These are phyloP conservation scores for Bovichtus diacanthus DNA, from an alignment of 2,797 vertebrate species.

Conservation along the genomic window DNA sequence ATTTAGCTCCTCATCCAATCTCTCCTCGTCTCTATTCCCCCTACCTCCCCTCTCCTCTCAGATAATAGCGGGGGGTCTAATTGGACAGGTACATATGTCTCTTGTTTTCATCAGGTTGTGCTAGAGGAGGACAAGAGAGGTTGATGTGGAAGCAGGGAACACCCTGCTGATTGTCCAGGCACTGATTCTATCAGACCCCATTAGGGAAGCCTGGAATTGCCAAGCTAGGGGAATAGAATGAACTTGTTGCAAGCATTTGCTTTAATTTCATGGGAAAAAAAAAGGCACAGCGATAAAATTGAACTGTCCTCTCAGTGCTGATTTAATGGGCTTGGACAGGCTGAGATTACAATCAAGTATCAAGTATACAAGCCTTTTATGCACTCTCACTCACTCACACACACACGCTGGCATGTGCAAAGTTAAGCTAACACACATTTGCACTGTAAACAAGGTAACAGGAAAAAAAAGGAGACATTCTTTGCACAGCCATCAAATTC, in stretches of 20 bases:
- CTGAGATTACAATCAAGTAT: conserved; percentile 58
- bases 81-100: conserved; percentile 69
- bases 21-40: conserved; percentile 21
- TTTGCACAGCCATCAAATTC: conserved; percentile 10
- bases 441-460: conserved; percentile 32
- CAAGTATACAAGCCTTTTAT: conserved; percentile 34
- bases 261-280: conserved; percentile 55
- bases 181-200: conserved; percentile 71
- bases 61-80: conserved; percentile 69
- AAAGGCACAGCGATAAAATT: conserved; percentile 37
- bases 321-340: conserved; percentile 59
- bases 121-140: conserved; percentile 42
- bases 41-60: conserved; percentile 20
- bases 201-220: conserved; percentile 62
- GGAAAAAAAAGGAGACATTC: conserved; percentile 35
- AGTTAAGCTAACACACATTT: conserved; percentile 8
- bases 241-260: conserved; percentile 54
- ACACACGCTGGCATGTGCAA: neutral
- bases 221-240: conserved; percentile 52
- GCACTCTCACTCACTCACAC: neutral
- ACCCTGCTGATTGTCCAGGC: conserved; percentile 72
- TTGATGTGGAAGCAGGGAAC: conserved; percentile 53
- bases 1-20: conserved; percentile 56
- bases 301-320: conserved; percentile 47
- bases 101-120: conserved; percentile 67